Base-by-base conservation (phyloP, 2,888 invertebrate species). In the Drosophila multiciliata region DNA sequence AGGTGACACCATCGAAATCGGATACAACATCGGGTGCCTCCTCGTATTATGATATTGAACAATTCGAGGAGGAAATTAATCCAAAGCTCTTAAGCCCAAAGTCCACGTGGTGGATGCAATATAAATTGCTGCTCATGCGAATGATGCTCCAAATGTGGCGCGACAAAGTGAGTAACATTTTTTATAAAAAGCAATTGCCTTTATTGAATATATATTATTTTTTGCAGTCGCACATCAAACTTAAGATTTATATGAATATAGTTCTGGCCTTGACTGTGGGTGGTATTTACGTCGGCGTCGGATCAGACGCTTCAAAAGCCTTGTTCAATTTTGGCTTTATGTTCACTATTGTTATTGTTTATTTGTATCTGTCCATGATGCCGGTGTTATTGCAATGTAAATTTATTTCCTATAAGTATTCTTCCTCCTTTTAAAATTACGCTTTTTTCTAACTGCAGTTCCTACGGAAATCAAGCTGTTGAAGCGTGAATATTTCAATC, bases 281-380 rank as follows among this genome's bases (percentile, higher is more conserved):
- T 0, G 94, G 94, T 5, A 91, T 97, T 58, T 97, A 96, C 91
- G 94, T 94, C 45, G 94, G 95, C 66, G 96, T 97, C 93, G 97
- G 97, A 15, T 95, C 96, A 82, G 96, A 97, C 83, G 97, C 96
- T 0, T 96, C 97, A 0, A 97, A 96, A 91, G 96, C 96, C 0
- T 93, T 97, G 33, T 97, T 96, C 91, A 97, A 97, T 93, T 97
- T 97, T 89, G 97, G 97, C 12, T 97, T 97, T 91, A 96, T 96
- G 85, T 97, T 96, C 89, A 96, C 96, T 1, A 96, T 96, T 72
- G 94, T 96, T 23, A 97, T 97, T 73, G 95, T 95, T 35, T 96
- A 97, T 93, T 94, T 97, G 87, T 97, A 97, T 90, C 94, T 97
- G 60, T 96, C 97, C 0, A 96, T 97, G 96, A 95, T 97, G 94